Evolutionary conservation across 2,888 invertebrate species (phyloP).

Genomic region (Callinectes sapidus): DNA sequence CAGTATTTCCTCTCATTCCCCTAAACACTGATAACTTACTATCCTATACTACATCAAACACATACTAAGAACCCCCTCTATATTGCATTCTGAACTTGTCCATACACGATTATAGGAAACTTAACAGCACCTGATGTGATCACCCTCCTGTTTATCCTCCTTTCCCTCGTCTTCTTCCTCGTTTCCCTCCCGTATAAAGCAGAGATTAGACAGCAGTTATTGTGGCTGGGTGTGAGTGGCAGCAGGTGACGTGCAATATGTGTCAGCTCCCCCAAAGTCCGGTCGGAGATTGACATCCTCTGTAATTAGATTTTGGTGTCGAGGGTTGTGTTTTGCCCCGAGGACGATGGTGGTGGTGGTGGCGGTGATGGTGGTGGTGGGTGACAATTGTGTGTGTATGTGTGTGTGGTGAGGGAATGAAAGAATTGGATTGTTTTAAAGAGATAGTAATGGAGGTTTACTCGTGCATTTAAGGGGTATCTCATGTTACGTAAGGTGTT

Average conservation of each 20-base stretch:
- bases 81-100: no score
- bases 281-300: background rate
- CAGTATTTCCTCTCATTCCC: no score
- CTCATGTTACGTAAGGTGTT: background rate
- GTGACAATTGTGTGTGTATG: background rate
- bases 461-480: background rate
- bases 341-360: background rate
- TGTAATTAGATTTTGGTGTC: constrained; percentile 2
- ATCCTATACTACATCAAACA: no score
- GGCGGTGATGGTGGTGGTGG: background rate
- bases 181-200: background rate
- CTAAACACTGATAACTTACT: no score
- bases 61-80: no score
- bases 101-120: no score
- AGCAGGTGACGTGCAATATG: background rate
- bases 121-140: background rate
- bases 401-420: background rate
- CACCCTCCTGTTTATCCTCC: background rate
- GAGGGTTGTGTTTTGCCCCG: background rate
- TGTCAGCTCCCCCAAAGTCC: constrained; percentile 3
- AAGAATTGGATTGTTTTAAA: background rate
- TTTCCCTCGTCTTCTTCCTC: background rate
- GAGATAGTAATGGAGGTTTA: background rate
- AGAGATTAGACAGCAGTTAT: constrained; percentile 8
- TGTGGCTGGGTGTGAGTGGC: background rate